Percentiles rank a stretch among this genome's conserved stretches.
phyloP scores from a whole-genome alignment of 2,888 invertebrate species.

The Stegana nigrithorax region DNA sequence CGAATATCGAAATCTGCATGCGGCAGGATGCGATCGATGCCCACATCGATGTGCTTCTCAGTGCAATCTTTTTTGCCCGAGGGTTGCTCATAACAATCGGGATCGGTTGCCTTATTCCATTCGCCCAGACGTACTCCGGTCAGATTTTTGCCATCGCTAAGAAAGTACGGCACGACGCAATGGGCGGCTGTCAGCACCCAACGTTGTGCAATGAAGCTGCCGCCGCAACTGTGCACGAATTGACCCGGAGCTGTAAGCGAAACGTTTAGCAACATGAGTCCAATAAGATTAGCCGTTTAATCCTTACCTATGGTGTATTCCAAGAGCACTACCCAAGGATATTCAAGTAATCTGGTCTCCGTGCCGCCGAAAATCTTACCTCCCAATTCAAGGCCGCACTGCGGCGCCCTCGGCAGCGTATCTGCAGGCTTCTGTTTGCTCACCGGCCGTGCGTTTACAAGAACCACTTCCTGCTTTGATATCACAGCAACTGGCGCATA shows the following conservation, averaged over 20 bases:
- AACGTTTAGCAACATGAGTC: no score
- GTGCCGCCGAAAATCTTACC: slow-evolving; percentile 37
- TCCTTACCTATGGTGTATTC: slow-evolving; percentile 29
- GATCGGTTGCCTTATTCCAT: slow-evolving; percentile 71
- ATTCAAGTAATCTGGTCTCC: slow-evolving; percentile 34
- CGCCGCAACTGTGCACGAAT: slow-evolving; percentile 76
- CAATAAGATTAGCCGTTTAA: not conserved
- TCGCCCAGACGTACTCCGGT: slow-evolving; percentile 52
- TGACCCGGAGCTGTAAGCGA: slow-evolving; percentile 69
- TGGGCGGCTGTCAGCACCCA: slow-evolving; percentile 48
- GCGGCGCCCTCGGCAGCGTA: slow-evolving; percentile 36
- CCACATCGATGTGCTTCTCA: slow-evolving; percentile 71
- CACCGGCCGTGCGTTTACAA: no score
- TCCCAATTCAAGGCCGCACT: slow-evolving; percentile 40
- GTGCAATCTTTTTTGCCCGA: slow-evolving; percentile 70
- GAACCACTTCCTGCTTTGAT: no score
- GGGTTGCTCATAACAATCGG: slow-evolving; percentile 72
- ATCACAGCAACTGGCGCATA: not conserved
- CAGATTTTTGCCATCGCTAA: slow-evolving; percentile 69
- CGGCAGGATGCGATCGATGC: slow-evolving; percentile 73
- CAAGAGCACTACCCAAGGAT: slow-evolving; percentile 43
- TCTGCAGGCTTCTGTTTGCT: slow-evolving; percentile 29
- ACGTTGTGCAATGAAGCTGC: slow-evolving; percentile 45
- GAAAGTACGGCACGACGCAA: slow-evolving; percentile 70
- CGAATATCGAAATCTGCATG: slow-evolving; percentile 72